phyloP scores from a whole-genome alignment of 2,113 vertebrate species.

The Pterocles burchelli region DNA sequence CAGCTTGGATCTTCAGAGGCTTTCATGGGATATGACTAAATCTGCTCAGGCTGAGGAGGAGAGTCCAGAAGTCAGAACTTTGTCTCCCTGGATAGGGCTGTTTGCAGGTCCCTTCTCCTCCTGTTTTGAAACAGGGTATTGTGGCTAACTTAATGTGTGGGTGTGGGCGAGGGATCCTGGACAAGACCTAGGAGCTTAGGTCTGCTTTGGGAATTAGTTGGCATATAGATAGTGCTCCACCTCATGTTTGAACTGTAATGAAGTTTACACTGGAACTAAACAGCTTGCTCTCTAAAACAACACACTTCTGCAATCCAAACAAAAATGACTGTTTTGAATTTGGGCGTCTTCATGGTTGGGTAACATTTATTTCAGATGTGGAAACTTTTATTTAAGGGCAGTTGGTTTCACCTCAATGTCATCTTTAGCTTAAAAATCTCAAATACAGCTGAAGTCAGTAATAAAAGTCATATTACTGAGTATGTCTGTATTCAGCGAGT shows the following conservation, averaged over 20 bases:
- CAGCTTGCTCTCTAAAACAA: neutral
- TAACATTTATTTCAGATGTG: neutral
- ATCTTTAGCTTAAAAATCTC: neutral
- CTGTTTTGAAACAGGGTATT: neutral
- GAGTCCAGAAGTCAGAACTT: neutral
- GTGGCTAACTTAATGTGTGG: neutral
- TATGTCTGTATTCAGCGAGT: neutral
- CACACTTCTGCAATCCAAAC: neutral
- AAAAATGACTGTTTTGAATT: neutral
- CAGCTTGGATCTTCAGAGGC: neutral
- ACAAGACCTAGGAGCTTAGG: neutral
- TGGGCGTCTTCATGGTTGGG: neutral
- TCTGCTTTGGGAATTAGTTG: constrained; percentile 19
- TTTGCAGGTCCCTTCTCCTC: neutral
- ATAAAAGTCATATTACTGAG: neutral
- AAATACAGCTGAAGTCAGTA: neutral
- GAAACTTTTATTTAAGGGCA: neutral
- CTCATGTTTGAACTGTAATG: constrained; percentile 18
- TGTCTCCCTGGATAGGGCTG: neutral
- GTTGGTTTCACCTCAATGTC: neutral
- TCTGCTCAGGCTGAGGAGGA: neutral
- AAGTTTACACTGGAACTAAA: constrained; percentile 37
- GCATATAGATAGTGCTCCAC: neutral
- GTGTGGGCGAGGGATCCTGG: neutral
- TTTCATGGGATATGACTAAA: neutral